Evolutionary conservation across 2,888 invertebrate species (phyloP).

Genomic region (Caenorhabditis sulstoni): DNA sequence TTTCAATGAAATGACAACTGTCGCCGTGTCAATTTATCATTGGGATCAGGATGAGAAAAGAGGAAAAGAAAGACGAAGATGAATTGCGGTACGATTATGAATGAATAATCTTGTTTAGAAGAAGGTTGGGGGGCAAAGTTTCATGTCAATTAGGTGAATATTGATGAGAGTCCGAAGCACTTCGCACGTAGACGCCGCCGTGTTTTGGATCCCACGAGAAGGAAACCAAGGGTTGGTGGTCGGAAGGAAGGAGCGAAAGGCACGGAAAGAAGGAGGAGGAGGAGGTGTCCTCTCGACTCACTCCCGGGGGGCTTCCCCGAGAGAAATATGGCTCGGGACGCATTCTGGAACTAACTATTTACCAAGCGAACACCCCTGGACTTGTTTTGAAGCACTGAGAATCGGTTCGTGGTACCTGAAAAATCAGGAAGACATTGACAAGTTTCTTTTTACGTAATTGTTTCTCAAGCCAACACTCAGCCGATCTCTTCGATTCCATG

Average conservation of each 20-base stretch:
- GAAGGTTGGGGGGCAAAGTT: conserved; percentile 23
- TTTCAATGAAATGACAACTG: no score
- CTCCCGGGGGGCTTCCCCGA: conserved; percentile 16
- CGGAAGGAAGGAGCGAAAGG: conserved; percentile 12
- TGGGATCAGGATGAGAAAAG: conserved; percentile 12
- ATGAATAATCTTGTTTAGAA: conserved; percentile 25
- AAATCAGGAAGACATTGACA: no score
- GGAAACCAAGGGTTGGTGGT: conserved; percentile 14
- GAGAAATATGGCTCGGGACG: conserved; percentile 16
- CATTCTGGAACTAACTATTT: neutral
- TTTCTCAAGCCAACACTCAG: no score
- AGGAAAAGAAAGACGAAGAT: conserved; percentile 11
- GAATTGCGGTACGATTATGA: conserved; percentile 8
- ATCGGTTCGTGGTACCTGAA: no score
- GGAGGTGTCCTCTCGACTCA: conserved; percentile 29
- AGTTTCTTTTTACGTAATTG: no score
- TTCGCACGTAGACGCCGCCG: conserved; percentile 39
- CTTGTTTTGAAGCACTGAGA: no score
- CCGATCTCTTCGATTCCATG: no score
- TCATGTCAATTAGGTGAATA: conserved; percentile 50
- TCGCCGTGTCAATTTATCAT: conserved; percentile 9
- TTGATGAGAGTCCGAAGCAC: conserved; percentile 27
- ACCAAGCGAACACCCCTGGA: no score
- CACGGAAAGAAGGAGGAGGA: conserved; percentile 7
- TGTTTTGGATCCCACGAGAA: conserved; percentile 36